Conservation (phyloP, 2,113 vertebrate species). For the Candoia aspera region DNA sequence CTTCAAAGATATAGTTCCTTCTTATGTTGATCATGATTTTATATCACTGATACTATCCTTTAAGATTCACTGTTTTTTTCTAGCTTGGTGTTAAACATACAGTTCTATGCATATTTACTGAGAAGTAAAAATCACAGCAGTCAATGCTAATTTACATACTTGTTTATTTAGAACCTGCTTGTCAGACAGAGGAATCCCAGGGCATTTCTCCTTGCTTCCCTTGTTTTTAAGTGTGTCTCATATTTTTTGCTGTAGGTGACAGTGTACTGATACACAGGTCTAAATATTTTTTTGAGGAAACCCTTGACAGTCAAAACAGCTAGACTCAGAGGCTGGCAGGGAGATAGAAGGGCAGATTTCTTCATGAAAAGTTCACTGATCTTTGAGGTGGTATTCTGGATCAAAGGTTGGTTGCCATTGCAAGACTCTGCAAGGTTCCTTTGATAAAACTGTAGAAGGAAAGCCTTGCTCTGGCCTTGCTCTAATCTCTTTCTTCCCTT, state of each 20-base stretch:
- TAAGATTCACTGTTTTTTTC: background rate
- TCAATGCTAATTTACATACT: background rate
- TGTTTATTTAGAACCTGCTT: background rate
- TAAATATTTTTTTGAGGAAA: background rate
- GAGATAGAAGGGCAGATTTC: background rate
- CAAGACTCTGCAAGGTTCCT: background rate
- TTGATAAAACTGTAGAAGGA: background rate
- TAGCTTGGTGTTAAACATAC: background rate
- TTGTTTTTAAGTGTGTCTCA: background rate
- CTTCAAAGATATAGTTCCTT: rapidly evolving
- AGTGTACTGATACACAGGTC: background rate
- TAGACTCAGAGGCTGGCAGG: background rate
- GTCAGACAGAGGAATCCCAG: background rate
- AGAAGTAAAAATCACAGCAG: background rate
- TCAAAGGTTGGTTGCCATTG: background rate
- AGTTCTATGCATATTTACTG: background rate
- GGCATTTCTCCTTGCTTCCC: background rate
- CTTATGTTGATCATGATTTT: background rate
- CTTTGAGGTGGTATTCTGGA: background rate
- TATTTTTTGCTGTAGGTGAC: background rate
- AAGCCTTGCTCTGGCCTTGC: background rate
- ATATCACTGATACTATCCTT: background rate
- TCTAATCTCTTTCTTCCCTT: background rate
- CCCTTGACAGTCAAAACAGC: background rate
- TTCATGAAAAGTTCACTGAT: background rate